Evolutionary conservation across 2,797 vertebrate species (phyloP), one percentile per base, ranked within the genome.

Genomic region (Salmo trutta): DNA sequence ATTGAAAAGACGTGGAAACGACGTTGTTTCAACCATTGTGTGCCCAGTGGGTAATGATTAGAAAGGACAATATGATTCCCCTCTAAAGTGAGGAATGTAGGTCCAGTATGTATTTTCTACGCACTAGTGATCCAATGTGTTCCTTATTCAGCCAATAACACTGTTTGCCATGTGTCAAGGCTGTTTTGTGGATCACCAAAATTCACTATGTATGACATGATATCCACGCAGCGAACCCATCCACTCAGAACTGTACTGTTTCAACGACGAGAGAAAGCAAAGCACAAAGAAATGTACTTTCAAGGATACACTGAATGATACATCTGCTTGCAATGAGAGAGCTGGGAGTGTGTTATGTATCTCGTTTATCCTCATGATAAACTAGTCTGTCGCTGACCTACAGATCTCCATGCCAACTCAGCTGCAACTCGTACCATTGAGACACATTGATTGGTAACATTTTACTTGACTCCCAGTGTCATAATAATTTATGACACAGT

Each of bases 341-440:
- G 69, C 81, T 76, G 83, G 79, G 83, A 80, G 80, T 75, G 82
- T 19, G 82, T 85, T 68, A 74, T 85, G 81, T 65, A 5, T 17
- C 86, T 76, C 89, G 90, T 93, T 80, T 74, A 86, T 91, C 90
- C 81, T 53, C 2, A 71, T 91, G 89, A 91, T 88, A 80, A 90
- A 92, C 81, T 85, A 4, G 70, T 79, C 84, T 90, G 89, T 90
- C 89, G 85, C 5, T 1, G 75, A 33, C 79, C 29, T 19, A 77
- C 3, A 27, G 67, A 1, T 82, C 86, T 85, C 66, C 82, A 69
- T 74, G 36, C 64, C 66, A 33, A 68, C 15, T 31, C 66, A 68
- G 2, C 3, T 16, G 66, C 66, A 29, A 36, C 66, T 68, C 33
- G 15, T 36, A 15, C 12, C 5, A 4, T 82, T 47, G 0, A 47